Evolutionary conservation across 2,113 vertebrate species (phyloP), one percentile per base, ranked within the genome.

Genomic region (Zosterops pallidus): DNA sequence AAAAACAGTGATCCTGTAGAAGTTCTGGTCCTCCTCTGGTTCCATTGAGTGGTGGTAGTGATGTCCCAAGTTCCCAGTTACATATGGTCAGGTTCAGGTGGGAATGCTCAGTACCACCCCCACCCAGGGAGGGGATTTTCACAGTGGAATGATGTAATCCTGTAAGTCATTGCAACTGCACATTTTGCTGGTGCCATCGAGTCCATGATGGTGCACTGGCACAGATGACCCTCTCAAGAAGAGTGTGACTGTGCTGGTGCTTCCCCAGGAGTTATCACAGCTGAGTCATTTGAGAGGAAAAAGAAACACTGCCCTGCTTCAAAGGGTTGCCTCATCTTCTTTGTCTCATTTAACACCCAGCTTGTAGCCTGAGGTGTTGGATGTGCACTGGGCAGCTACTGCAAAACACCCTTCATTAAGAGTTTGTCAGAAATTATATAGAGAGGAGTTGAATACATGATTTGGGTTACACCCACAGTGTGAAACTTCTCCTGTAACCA

Each of bases 101-200:
- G 31, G 44, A 50, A 21, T 59, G 29, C 16, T 76, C 52, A 25
- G 42, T 49, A 49, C 24, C 12, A 8, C 42, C 35, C 29, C 16
- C 29, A 15, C 9, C 7, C 42, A 20, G 50, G 29, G 24, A 0
- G 0, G 8, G 31, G 17, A 35, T 24, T 42, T 76, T 76, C 25
- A 67, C 70, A 42, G 5, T 25, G 25, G 29, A 57, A 31, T 24
- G 5, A 14, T 29, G 20, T 3, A 16, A 65, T 39, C n/a, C 23
- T 33, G 52, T 50, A 29, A 64, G 19, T 41, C 15, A 19, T 28
- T 50, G 46, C 57, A 77, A 35, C 50, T 84, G 50, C 10, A 6
- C 26, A 11, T 57, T 57, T 35, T 74, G 35, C 52, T 42, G 60
- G 24, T 49, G 42, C 52, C 33, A 39, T 1, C 17, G 47, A 55